phyloP scores from a whole-genome alignment of 1,140 invertebrate genomes.

The Zaprionus ghesquierei region DNA sequence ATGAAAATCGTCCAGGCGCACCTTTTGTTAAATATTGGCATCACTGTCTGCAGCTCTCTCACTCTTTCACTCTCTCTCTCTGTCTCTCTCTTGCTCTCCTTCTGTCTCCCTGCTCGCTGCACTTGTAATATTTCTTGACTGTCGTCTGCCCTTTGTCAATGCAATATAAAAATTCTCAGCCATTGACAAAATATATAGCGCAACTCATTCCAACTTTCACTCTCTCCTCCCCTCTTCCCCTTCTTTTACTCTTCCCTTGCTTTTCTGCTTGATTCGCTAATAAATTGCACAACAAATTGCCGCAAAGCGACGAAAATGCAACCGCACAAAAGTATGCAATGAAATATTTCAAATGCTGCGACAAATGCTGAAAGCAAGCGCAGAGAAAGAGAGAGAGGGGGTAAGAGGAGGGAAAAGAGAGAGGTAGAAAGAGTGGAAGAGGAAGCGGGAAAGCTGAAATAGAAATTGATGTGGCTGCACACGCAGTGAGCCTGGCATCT shows the following conservation, averaged over 20 bases:
- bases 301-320: constrained; percentile 3
- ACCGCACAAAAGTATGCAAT: constrained; percentile 66
- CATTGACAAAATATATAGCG: constrained; percentile 37
- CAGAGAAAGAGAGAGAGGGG: background rate
- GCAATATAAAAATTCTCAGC: constrained; percentile 75
- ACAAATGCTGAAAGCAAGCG: constrained; percentile 40
- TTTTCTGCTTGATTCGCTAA: constrained; percentile 35
- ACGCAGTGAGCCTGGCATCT: background rate
- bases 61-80: constrained; percentile 6
- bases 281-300: constrained; percentile 73
- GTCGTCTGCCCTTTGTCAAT: constrained; percentile 27
- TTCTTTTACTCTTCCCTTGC: background rate
- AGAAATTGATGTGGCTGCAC: background rate
- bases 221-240: background rate
- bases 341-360: constrained; percentile 62
- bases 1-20: constrained; percentile 57
- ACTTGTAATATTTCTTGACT: background rate
- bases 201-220: background rate
- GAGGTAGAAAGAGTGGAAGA: background rate
- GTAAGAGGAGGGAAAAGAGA: background rate
- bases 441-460: background rate
- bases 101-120: background rate
- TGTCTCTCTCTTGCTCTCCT: background rate
- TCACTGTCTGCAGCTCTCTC: background rate
- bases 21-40: constrained; percentile 54